Base-by-base conservation (phyloP, 2,888 invertebrate genomes). In the Trichogramma dendrolimi region DNA sequence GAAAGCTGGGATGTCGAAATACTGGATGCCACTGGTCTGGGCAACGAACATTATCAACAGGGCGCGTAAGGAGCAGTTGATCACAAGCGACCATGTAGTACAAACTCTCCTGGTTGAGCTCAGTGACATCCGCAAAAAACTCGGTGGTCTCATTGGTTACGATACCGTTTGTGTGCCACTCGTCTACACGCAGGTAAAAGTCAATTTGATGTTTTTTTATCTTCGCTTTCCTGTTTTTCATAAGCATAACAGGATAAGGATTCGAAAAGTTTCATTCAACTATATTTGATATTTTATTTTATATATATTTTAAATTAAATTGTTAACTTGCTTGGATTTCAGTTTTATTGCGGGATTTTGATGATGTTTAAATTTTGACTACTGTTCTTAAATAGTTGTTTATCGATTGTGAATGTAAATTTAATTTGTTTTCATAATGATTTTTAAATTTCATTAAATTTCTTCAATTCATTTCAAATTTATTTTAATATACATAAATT, bases 11-110 rank as follows among this genome's bases (percentile, higher is more conserved):
- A 94, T 94, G 90, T 91, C 92, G 10, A 89, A 89, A 81, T 94
- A 94, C 77, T 94, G 94, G 94, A 91, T 94, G 90, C 94, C 94
- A 0, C 81, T 94, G 57, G 92, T 93, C 11, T 94, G 94, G 94
- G 94, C 94, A 49, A 92, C 93, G 5, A 93, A 93, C 77, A 91
- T 94, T 67, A 92, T 94, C 69, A 92, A 93, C 79, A 83, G 93
- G 61, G 93, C 94, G 4, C 82, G 93, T 63, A 91, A 91, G 73
- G 94, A 94, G 72, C 87, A 89, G 0, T 81, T 92, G 60, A 94
- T 94, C 69, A 85, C 87, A 54, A 92, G 91, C 70, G 96, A 96
- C 79, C 95, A 94, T 72, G 92, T 96, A 67, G 92, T 96, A 7
- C 93, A 95, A 80, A 94, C 94, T 2, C 84, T 96, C 66, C 82